These are phyloP conservation scores for Tursiops truncatus DNA, from an alignment of 2,113 vertebrate species.

Conservation along the genomic window DNA sequence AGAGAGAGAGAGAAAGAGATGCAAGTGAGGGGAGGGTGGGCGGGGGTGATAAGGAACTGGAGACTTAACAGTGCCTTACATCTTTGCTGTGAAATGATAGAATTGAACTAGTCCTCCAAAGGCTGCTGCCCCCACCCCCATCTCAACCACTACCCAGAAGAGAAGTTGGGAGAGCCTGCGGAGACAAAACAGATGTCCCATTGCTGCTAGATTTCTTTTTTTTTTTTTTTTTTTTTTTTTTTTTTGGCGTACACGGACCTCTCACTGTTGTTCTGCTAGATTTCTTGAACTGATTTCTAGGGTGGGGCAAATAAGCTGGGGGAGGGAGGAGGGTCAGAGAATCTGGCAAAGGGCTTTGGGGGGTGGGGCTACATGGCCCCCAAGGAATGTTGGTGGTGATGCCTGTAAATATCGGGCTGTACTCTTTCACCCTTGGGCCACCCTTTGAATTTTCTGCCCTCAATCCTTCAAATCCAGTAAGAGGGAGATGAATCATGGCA, in stretches of 20 bases:
- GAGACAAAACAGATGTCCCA: not conserved
- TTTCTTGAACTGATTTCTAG: not conserved
- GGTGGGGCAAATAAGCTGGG: not conserved
- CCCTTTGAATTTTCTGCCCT: not conserved
- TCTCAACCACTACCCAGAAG: not conserved
- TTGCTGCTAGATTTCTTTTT: not conserved
- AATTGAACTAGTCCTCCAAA: not conserved
- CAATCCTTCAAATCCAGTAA: not conserved
- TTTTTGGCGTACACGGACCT: too few relatives aligned
- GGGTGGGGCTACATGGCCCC: rapidly evolving
- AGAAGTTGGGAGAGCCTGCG: not conserved
- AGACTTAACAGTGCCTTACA: not conserved
- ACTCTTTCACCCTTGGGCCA: not conserved
- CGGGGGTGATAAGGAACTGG: not conserved
- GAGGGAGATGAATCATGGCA: not conserved
- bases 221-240: too few relatives aligned
- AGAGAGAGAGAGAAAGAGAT: too few relatives aligned
- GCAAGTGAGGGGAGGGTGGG: too few relatives aligned
- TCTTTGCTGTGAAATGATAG: not conserved
- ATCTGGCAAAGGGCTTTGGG: not conserved
- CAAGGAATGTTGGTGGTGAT: too few relatives aligned
- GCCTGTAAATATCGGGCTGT: not conserved
- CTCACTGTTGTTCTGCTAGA: not conserved
- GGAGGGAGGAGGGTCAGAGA: too few relatives aligned
- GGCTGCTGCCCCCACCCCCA: too few relatives aligned